Percentiles rank a stretch among this genome's conserved stretches.
phyloP scores from a whole-genome alignment of 2,113 vertebrate genomes.

The Paramormyrops kingsleyae region DNA sequence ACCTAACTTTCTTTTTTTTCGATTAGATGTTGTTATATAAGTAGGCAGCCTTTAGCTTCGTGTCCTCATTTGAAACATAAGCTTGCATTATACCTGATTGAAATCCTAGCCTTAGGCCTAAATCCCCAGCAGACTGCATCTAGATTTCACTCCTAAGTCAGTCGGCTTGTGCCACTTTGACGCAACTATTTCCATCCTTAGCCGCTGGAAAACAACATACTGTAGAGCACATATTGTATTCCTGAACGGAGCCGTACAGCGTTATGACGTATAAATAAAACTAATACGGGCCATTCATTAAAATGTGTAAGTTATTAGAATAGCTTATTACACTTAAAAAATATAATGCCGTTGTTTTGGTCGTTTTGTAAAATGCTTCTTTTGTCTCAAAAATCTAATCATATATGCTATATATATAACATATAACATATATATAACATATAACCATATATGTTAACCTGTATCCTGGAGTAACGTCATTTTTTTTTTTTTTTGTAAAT shows the following conservation, averaged over 20 bases:
- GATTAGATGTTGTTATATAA: neutral
- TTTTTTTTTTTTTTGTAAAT: neutral
- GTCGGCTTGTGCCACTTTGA: neutral
- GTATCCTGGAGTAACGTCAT: neutral
- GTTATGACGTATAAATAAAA: neutral
- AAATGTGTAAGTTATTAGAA: neutral
- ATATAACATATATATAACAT: too few relatives aligned
- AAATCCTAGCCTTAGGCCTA: neutral
- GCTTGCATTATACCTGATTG: neutral
- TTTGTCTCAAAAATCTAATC: neutral
- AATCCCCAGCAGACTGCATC: neutral
- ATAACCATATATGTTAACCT: neutral
- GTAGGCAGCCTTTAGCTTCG: neutral
- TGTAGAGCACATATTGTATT: neutral
- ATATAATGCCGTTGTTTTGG: neutral
- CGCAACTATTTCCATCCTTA: neutral
- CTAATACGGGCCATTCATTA: neutral
- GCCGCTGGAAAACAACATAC: neutral
- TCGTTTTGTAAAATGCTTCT: neutral
- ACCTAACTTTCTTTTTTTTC: neutral
- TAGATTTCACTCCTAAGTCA: neutral
- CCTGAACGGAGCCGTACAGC: neutral
- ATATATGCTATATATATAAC: too few relatives aligned
- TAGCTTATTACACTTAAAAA: neutral
- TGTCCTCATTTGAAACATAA: neutral